These are phyloP conservation scores for Orthonychiurus folsomi DNA, from an alignment of 2,888 invertebrate genomes.

Conservation along the genomic window DNA sequence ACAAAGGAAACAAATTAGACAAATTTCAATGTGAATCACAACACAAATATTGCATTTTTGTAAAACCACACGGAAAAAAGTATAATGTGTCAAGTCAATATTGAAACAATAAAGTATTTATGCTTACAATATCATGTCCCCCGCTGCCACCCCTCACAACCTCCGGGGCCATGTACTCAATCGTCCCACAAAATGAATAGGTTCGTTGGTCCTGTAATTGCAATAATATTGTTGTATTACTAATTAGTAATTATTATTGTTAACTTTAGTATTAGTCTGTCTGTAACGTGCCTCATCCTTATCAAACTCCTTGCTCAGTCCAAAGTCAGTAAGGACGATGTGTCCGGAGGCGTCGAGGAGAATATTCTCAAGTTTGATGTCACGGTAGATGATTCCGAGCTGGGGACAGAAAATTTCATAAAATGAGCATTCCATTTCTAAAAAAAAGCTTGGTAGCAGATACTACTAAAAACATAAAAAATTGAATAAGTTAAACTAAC, in stretches of 20 bases:
- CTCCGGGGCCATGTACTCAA: constrained; percentile 96
- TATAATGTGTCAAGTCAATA: no score
- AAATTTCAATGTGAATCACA: background rate
- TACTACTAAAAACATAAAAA: no score
- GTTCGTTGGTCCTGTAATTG: constrained; percentile 60
- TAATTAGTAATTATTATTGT: no score
- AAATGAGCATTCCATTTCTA: no score
- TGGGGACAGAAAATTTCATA: constrained; percentile 47
- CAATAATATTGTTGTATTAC: no score
- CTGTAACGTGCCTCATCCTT: constrained; percentile 56
- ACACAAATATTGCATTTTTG: background rate
- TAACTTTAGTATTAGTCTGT: no score
- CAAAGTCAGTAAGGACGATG: constrained; percentile 94
- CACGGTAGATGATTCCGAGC: constrained; percentile 94
- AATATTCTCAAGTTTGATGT: constrained; percentile 95
- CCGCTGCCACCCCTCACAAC: constrained; percentile 68
- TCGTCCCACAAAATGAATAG: constrained; percentile 96
- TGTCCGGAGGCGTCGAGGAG: constrained; percentile 88
- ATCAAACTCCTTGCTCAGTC: constrained; percentile 88
- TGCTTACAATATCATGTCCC: constrained; percentile 92
- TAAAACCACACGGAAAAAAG: background rate
- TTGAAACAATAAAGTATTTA: constrained; percentile 19
- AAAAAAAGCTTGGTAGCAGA: no score
- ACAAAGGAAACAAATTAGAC: constrained; percentile 12
- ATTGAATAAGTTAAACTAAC: constrained; percentile 51